A percentile compares a stretch with the other conserved stretches of the same genome.
phyloP scores from a whole-genome alignment of 2,797 vertebrate genomes.

The Tenualosa ilisha region DNA sequence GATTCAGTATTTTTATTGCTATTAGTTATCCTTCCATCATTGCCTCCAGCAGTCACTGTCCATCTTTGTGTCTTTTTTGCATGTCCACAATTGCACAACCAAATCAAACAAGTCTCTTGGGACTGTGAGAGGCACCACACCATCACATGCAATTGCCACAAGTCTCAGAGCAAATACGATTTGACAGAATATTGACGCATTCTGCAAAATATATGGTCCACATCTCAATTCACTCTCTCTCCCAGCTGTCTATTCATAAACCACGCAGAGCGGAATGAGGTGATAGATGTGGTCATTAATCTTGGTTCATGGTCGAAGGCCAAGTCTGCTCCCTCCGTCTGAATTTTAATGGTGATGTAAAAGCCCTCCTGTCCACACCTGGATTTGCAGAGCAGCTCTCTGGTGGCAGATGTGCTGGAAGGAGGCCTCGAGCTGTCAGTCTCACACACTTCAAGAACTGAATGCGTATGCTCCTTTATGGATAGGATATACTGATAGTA shows the following conservation, averaged over 20 bases:
- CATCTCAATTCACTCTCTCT: constrained; percentile 26
- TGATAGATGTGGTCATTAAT: constrained; percentile 63
- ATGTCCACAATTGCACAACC: not conserved
- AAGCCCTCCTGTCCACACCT: not conserved
- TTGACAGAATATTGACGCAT: constrained; percentile 15
- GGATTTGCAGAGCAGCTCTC: not conserved
- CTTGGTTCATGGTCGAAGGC: constrained; percentile 60
- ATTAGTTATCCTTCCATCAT: not conserved
- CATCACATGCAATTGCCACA: not conserved
- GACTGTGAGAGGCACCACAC: not conserved
- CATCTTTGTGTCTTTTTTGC: constrained; percentile 8
- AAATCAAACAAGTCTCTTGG: not conserved
- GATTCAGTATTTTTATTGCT: not conserved
- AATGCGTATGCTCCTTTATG: not conserved
- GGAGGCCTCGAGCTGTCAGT: not conserved
- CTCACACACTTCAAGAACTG: not conserved
- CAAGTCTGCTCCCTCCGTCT: constrained; percentile 59
- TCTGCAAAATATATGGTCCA: constrained; percentile 49
- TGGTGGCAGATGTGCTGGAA: not conserved
- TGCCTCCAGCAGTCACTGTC: not conserved
- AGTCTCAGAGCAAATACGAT: not conserved
- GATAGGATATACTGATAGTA: not conserved
- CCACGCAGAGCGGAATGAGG: constrained; percentile 45
- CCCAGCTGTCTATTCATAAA: constrained; percentile 53
- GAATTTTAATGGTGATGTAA: not conserved